phyloP scores from a whole-genome alignment of 2,113 vertebrate species.

The Stegostoma tigrinum region DNA sequence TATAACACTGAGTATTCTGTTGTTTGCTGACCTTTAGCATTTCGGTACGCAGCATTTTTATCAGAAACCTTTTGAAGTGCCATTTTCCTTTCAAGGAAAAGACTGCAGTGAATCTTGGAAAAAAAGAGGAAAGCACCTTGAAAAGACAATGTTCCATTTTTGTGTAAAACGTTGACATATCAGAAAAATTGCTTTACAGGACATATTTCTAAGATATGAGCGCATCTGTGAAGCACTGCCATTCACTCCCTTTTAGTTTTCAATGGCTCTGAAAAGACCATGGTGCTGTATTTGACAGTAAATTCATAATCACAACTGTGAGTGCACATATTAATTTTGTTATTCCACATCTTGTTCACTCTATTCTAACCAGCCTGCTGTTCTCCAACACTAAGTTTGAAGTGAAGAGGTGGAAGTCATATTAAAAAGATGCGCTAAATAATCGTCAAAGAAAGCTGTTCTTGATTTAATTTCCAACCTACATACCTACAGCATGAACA shows the following conservation, averaged over 20 bases:
- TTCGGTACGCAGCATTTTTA: neutral
- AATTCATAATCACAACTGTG: neutral
- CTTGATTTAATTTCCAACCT: neutral
- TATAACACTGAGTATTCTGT: neutral
- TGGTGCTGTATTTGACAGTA: neutral
- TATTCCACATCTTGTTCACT: neutral
- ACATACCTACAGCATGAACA: neutral
- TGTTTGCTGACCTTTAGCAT: neutral
- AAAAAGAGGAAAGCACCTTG: neutral
- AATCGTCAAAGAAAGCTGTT: neutral
- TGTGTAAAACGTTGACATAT: neutral
- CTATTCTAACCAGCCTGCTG: neutral
- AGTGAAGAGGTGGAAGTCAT: conserved; percentile 36
- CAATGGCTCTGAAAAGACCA: no score
- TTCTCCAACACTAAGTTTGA: neutral
- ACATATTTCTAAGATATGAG: neutral
- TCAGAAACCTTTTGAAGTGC: neutral
- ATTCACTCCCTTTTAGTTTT: neutral
- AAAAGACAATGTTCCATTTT: neutral
- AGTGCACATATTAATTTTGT: neutral
- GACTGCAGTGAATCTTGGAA: neutral
- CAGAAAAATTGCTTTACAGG: neutral
- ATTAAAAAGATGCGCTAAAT: conserved; percentile 38
- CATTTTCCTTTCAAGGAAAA: neutral
- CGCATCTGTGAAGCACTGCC: neutral